These are phyloP conservation scores for Rhinophrynus dorsalis DNA, from an alignment of 2,797 vertebrate genomes.

Conservation along the genomic window DNA sequence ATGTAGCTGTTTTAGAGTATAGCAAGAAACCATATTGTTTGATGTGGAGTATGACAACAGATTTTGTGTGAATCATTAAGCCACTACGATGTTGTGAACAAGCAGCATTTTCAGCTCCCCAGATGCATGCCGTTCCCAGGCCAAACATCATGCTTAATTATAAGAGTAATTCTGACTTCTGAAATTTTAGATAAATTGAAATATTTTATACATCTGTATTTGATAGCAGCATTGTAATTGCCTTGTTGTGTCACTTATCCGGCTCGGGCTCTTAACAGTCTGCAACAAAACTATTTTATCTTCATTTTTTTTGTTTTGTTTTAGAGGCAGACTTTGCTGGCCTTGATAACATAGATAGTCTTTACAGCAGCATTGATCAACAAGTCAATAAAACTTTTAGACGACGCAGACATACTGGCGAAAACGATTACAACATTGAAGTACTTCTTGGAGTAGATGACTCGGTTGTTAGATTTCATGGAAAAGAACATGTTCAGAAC, in stretches of 20 bases:
- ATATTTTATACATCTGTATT: too few species aligned
- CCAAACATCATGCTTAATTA: neutral
- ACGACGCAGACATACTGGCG: slow-evolving; percentile 75
- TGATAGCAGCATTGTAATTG: too few species aligned
- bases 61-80: slow-evolving; percentile 66
- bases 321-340: slow-evolving; percentile 62
- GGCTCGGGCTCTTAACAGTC: too few species aligned
- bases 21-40: slow-evolving; percentile 70
- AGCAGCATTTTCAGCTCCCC: neutral
- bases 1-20: slow-evolving; percentile 55
- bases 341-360: slow-evolving; percentile 63
- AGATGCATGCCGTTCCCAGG: neutral
- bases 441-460: slow-evolving; percentile 95
- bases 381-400: slow-evolving; percentile 77
- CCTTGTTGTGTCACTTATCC: too few species aligned
- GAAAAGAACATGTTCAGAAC: slow-evolving; percentile 97
- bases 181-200: too few species aligned
- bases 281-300: too few species aligned
- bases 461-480: slow-evolving; percentile 94
- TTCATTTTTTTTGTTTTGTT: neutral
- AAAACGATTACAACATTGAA: slow-evolving; percentile 91
- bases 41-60: slow-evolving; percentile 70
- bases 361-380: slow-evolving; percentile 58
- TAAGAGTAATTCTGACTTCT: too few species aligned
- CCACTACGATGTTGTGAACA: neutral